A percentile compares a stretch with the other conserved stretches of the same genome.
Evolutionary conservation across 2,797 vertebrate genomes (phyloP).

Genomic region (Sebastes vulpes): DNA sequence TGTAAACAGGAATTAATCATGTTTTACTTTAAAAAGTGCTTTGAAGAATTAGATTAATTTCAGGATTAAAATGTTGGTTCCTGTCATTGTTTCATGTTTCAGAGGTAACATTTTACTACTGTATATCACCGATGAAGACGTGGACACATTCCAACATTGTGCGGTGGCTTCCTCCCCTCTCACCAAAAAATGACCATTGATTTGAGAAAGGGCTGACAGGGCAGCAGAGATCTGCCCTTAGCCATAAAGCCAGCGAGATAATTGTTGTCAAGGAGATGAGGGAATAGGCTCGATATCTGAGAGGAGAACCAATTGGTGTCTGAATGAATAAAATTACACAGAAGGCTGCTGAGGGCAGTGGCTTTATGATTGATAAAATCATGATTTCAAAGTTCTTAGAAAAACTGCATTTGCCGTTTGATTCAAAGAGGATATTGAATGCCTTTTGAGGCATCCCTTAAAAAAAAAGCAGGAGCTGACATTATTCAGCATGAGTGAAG

Average conservation of each 20-base stretch:
- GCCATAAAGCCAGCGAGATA: conserved; percentile 59
- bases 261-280: conserved; percentile 69
- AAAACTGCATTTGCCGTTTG: conserved; percentile 30
- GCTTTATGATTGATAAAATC: conserved; percentile 48
- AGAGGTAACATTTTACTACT: background rate
- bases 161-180: conserved; percentile 32
- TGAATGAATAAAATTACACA: conserved; percentile 41
- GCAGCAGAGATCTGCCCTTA: conserved; percentile 38
- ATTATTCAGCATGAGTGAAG: conserved; percentile 28
- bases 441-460: conserved; percentile 17
- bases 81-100: background rate
- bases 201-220: conserved; percentile 55
- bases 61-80: background rate
- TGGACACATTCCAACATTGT: conserved; percentile 33
- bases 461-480: conserved; percentile 25
- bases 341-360: conserved; percentile 19
- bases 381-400: conserved; percentile 9
- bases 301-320: conserved; percentile 44
- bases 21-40: background rate
- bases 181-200: conserved; percentile 52
- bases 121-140: background rate
- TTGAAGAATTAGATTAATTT: background rate
- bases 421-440: conserved; percentile 22
- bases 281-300: conserved; percentile 36
- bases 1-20: background rate